Evolutionary conservation across 2,888 invertebrate species (phyloP).

Genomic region (Temnothorax rugatulus): DNA sequence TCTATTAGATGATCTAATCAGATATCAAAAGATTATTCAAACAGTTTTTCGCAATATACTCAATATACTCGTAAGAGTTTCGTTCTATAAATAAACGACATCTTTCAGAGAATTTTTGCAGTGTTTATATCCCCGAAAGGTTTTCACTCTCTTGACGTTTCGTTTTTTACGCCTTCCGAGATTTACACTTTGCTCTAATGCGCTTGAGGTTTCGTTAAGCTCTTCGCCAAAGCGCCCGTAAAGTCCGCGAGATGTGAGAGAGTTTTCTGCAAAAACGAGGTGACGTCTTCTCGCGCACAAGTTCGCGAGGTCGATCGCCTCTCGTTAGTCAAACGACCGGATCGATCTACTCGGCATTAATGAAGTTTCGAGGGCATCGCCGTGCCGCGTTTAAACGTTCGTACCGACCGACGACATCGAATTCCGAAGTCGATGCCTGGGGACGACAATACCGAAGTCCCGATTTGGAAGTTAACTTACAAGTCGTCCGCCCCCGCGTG

Average conservation of each 20-base stretch:
- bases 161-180: slow-evolving; percentile 7
- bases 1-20: background rate
- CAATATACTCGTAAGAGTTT: background rate
- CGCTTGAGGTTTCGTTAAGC: slow-evolving; percentile 26
- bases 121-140: slow-evolving; percentile 11
- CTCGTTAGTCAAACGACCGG: slow-evolving; percentile 45
- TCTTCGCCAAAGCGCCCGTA: slow-evolving; percentile 11
- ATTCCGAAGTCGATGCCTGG: slow-evolving; percentile 46
- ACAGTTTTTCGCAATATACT: background rate
- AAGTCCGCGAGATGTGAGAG: slow-evolving; percentile 19
- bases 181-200: slow-evolving; percentile 34
- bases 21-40: slow-evolving; percentile 1
- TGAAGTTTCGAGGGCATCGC: slow-evolving; percentile 48
- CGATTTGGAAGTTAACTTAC: slow-evolving; percentile 58
- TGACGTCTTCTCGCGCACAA: slow-evolving; percentile 14
- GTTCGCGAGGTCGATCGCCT: slow-evolving; percentile 34
- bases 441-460: slow-evolving; percentile 29
- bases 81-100: background rate
- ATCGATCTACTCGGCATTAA: slow-evolving; percentile 51
- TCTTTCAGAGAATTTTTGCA: slow-evolving; percentile 7
- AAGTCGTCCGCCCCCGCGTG: background rate
- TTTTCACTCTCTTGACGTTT: background rate
- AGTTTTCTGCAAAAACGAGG: slow-evolving; percentile 39
- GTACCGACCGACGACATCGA: slow-evolving; percentile 35
- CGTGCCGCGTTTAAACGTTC: slow-evolving; percentile 36